A percentile compares a stretch with the other conserved stretches of the same genome.
These are phyloP conservation scores for Papilio dardanus DNA, from an alignment of 1,140 invertebrate genomes.

Conservation along the genomic window DNA sequence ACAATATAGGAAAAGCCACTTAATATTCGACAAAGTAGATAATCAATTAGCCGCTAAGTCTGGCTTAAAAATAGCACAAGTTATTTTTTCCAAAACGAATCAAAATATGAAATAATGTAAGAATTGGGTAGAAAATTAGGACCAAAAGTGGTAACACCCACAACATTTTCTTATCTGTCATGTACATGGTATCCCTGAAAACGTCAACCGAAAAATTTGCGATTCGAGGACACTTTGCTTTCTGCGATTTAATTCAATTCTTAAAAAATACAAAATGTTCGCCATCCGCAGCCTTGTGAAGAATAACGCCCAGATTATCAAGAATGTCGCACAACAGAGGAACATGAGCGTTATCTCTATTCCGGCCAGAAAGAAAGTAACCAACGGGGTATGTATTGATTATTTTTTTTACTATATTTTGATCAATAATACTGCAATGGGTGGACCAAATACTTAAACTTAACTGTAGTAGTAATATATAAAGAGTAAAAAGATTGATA, in stretches of 20 bases:
- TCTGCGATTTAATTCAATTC: not conserved
- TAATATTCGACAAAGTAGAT: too few species aligned
- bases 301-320: slow-evolving; percentile 55
- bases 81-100: too few species aligned
- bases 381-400: slow-evolving; percentile 63
- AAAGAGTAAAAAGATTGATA: not conserved
- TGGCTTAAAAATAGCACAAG: too few species aligned
- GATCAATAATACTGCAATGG: not conserved
- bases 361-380: slow-evolving; percentile 64
- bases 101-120: too few species aligned
- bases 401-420: slow-evolving; percentile 39
- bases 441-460: slow-evolving; percentile 16
- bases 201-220: slow-evolving; percentile 5
- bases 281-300: slow-evolving; percentile 62
- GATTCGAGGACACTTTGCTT: not conserved
- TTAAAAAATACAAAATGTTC: slow-evolving; percentile 59
- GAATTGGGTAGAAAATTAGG: not conserved
- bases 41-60: too few species aligned
- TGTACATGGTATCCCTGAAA: not conserved
- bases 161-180: not conserved
- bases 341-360: slow-evolving; percentile 65
- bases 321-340: slow-evolving; percentile 63
- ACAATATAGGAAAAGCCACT: too few species aligned
- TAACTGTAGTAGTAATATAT: not conserved
- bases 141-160: not conserved